These are phyloP conservation scores for Tachina fera DNA, from an alignment of 2,888 invertebrate genomes.

Conservation along the genomic window DNA sequence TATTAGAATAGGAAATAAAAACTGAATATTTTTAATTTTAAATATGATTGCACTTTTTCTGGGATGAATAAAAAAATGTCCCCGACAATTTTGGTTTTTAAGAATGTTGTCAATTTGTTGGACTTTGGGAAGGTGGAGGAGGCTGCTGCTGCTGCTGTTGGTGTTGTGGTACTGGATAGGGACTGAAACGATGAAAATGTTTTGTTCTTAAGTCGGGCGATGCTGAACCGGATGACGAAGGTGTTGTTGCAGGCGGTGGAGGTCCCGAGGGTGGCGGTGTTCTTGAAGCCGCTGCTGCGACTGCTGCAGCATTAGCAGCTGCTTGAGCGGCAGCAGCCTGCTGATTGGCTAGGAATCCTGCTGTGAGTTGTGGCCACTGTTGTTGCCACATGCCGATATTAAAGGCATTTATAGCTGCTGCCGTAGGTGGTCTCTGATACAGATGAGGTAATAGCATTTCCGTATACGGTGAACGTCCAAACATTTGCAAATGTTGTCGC, in stretches of 20 bases:
- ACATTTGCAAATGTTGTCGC: constrained; percentile 83
- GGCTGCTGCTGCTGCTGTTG: constrained; percentile 77
- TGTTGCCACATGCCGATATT: constrained; percentile 83
- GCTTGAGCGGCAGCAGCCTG: constrained; percentile 81
- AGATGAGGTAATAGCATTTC: constrained; percentile 83
- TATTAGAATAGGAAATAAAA: constrained; percentile 8
- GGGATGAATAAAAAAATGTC: not conserved
- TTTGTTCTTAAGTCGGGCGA: constrained; percentile 83
- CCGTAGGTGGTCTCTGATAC: constrained; percentile 81
- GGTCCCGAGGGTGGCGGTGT: constrained; percentile 77
- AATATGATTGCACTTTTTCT: constrained; percentile 63
- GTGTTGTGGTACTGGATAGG: constrained; percentile 78
- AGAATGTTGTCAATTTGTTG: constrained; percentile 65
- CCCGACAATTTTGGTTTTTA: not conserved
- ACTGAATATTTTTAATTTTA: constrained; percentile 13
- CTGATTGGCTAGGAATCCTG: constrained; percentile 82
- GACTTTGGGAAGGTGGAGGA: constrained; percentile 68
- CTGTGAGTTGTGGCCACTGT: constrained; percentile 83
- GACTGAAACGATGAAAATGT: constrained; percentile 80
- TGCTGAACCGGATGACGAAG: constrained; percentile 82
- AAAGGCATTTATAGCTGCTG: constrained; percentile 81
- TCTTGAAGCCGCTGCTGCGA: constrained; percentile 74
- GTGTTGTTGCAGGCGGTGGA: constrained; percentile 78
- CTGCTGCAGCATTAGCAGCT: constrained; percentile 77
- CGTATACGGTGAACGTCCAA: constrained; percentile 83